Evolutionary conservation across 2,888 invertebrate species (phyloP).

Genomic region (Physocephala rufipes): DNA sequence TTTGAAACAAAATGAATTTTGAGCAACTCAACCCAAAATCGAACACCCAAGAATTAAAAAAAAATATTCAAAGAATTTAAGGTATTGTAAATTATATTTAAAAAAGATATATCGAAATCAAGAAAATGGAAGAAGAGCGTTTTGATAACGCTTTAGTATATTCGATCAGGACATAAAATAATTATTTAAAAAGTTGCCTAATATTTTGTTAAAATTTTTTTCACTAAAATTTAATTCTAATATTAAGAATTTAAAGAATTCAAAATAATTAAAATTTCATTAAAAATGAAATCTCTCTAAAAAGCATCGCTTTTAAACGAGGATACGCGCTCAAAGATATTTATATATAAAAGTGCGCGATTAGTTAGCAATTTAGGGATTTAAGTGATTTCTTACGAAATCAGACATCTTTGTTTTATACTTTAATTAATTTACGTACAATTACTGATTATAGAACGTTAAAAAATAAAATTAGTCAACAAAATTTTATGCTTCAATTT

Average conservation of each 20-base stretch:
- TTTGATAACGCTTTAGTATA: no score
- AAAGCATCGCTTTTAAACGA: not conserved
- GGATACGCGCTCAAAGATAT: constrained; percentile 9
- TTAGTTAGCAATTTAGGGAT: not conserved
- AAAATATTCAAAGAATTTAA: no score
- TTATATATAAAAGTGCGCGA: not conserved
- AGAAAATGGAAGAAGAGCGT: no score
- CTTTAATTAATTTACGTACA: constrained; percentile 31
- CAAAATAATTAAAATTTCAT: not conserved
- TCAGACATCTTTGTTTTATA: constrained; percentile 37
- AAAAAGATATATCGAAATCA: not conserved
- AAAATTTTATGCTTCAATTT: constrained; percentile 14
- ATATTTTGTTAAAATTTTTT: no score
- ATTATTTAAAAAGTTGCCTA: no score
- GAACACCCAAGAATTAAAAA: no score
- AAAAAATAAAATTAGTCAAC: constrained; percentile 15
- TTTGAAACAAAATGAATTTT: no score
- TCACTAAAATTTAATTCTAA: no score
- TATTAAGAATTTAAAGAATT: no score
- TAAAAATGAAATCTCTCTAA: constrained; percentile 5
- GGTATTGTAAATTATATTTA: not conserved
- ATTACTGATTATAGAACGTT: constrained; percentile 3
- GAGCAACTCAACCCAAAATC: no score
- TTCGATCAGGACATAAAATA: no score
- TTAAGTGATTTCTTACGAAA: constrained; percentile 14